phyloP scores from a whole-genome alignment of 2,888 invertebrate genomes.

The Drosophila anomelani region DNA sequence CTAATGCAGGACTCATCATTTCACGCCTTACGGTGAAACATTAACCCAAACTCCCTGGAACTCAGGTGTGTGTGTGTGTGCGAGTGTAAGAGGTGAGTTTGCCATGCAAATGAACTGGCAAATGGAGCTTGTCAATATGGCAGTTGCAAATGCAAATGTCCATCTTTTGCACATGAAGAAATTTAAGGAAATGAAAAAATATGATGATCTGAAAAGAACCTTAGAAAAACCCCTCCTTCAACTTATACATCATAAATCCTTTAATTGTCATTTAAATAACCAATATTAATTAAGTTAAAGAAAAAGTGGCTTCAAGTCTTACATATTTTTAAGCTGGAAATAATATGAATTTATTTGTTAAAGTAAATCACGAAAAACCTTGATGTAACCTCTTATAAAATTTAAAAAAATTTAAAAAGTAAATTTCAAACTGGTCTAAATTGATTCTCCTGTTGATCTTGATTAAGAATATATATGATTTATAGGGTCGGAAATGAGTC shows the following conservation, averaged over 20 bases:
- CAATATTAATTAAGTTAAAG: too few relatives aligned
- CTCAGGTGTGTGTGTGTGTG: constrained; percentile 1
- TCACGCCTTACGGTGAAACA: constrained; percentile 61
- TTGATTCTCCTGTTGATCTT: neutral
- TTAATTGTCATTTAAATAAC: too few relatives aligned
- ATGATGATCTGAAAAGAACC: too few relatives aligned
- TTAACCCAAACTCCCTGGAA: constrained; percentile 6
- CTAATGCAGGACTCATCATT: constrained; percentile 72
- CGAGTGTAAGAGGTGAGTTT: constrained; percentile 4
- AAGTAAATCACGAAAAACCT: too few relatives aligned
- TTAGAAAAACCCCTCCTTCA: too few relatives aligned
- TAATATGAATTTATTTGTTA: too few relatives aligned
- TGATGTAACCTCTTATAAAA: neutral
- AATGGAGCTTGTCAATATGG: constrained; percentile 71
- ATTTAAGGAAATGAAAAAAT: neutral
- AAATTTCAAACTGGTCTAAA: neutral
- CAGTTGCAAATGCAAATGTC: constrained; percentile 44
- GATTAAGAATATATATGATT: neutral
- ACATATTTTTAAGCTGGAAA: too few relatives aligned
- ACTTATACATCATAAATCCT: too few relatives aligned
- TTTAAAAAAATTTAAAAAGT: neutral
- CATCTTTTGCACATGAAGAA: neutral
- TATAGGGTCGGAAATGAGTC: neutral
- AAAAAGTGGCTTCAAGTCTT: too few relatives aligned
- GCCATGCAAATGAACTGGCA: constrained; percentile 68